Percentiles rank a stretch among this genome's conserved stretches.
These are phyloP conservation scores for Ruditapes philippinarum DNA, from an alignment of 1,140 invertebrate genomes.

Conservation along the genomic window DNA sequence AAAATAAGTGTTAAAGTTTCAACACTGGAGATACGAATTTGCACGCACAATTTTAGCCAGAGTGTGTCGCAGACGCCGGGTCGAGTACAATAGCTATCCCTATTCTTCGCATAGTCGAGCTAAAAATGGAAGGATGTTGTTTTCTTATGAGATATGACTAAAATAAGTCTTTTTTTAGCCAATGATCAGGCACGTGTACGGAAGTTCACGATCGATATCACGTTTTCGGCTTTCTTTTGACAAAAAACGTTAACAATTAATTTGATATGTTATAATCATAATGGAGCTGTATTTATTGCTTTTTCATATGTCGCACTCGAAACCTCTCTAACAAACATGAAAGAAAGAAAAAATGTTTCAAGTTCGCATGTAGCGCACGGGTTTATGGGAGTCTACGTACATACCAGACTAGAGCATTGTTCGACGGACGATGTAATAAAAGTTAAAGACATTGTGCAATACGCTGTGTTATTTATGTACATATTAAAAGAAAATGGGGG, in stretches of 20 bases:
- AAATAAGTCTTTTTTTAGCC: too few relatives aligned
- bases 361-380: neutral
- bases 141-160: too few relatives aligned
- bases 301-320: slow-evolving; percentile 35
- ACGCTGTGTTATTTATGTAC: neutral
- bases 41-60: too few relatives aligned
- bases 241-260: slow-evolving; percentile 38
- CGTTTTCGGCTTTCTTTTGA: neutral
- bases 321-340: neutral
- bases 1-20: too few relatives aligned
- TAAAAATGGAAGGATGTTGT: too few relatives aligned
- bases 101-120: too few relatives aligned
- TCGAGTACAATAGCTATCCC: too few relatives aligned
- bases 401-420: neutral
- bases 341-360: slow-evolving; percentile 19
- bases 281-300: neutral
- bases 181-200: neutral
- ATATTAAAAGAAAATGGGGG: slow-evolving; percentile 10
- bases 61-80: too few relatives aligned
- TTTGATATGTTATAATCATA: slow-evolving; percentile 35
- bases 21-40: too few relatives aligned
- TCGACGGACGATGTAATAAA: neutral
- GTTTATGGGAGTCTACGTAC: neutral
- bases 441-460: neutral
- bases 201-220: slow-evolving; percentile 3